phyloP scores from a whole-genome alignment of 2,797 vertebrate genomes.

The Sarcophilus harrisii region DNA sequence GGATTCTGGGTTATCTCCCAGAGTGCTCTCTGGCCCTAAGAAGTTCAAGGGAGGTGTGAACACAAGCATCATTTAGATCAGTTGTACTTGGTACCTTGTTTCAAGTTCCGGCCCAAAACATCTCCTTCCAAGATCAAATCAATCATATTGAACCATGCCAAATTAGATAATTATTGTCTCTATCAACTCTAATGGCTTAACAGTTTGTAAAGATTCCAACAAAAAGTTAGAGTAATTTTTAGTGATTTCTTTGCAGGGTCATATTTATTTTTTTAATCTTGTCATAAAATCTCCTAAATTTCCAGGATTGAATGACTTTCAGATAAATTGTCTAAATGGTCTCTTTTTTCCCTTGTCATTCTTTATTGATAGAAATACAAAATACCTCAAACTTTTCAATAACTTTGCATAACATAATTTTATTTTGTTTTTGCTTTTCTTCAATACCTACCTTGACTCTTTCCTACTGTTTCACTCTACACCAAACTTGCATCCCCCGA shows the following conservation, averaged over 20 bases:
- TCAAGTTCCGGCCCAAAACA: too few relatives aligned
- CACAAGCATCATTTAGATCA: too few relatives aligned
- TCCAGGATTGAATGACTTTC: background rate
- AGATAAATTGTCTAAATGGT: background rate
- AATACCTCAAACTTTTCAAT: background rate
- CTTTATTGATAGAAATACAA: background rate
- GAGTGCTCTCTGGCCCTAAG: too few relatives aligned
- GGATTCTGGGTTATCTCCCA: too few relatives aligned
- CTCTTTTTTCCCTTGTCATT: background rate
- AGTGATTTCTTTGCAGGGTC: background rate
- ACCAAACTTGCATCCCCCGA: conserved; percentile 52
- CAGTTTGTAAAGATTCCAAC: too few relatives aligned
- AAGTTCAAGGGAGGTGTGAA: too few relatives aligned
- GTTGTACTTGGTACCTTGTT: too few relatives aligned
- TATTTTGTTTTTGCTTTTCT: background rate
- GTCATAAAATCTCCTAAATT: background rate
- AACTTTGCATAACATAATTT: background rate
- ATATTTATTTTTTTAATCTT: background rate
- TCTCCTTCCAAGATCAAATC: too few relatives aligned
- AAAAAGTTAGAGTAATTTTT: background rate
- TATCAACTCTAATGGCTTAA: too few relatives aligned
- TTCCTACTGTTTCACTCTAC: conserved; percentile 14
- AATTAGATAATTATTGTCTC: too few relatives aligned
- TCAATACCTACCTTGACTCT: conserved; percentile 14
- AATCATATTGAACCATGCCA: too few relatives aligned